Conservation (phyloP, 1,140 invertebrate genomes). For the Aphelenchoides fujianensis region DNA sequence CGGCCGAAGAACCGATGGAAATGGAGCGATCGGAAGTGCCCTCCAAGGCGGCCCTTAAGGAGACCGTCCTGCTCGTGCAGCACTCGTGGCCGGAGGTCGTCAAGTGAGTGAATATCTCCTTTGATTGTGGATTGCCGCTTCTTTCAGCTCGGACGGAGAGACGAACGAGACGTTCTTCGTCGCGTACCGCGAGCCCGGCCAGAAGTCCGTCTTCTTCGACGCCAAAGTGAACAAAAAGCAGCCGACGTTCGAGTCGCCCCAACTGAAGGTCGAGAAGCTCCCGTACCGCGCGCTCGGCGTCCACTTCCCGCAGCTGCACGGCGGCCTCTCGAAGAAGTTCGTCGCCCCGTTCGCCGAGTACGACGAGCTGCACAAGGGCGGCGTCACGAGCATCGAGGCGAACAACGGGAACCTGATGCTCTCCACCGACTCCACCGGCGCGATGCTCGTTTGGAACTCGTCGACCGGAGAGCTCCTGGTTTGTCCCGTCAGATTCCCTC, state of each 20-base stretch:
- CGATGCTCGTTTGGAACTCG: conserved; percentile 25
- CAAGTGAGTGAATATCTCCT: conserved; percentile 5
- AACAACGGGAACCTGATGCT: conserved; percentile 10
- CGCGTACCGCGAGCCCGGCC: conserved; percentile 1
- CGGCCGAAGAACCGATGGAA: neutral
- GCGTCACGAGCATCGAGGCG: conserved; percentile 9
- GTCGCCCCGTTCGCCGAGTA: conserved; percentile 13
- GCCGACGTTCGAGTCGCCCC: neutral
- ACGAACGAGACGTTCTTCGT: conserved; percentile 4
- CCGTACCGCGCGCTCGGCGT: neutral
- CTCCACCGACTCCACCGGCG: neutral
- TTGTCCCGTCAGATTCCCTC: too few species aligned
- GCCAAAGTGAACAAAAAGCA: conserved; percentile 8
- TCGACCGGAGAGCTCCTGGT: neutral
- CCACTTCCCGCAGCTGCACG: neutral
- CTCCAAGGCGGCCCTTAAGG: conserved; percentile 12
- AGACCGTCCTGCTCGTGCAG: conserved; percentile 10
- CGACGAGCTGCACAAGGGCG: conserved; percentile 16
- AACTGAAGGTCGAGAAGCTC: neutral
- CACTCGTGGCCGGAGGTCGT: conserved; percentile 6
- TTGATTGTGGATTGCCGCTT: neutral
- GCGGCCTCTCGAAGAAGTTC: conserved; percentile 14
- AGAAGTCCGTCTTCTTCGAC: conserved; percentile 15
- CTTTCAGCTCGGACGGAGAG: neutral
- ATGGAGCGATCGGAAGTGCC: neutral